Base-by-base conservation (phyloP, 2,113 vertebrate genomes). In the Rhinoderma darwinii region DNA sequence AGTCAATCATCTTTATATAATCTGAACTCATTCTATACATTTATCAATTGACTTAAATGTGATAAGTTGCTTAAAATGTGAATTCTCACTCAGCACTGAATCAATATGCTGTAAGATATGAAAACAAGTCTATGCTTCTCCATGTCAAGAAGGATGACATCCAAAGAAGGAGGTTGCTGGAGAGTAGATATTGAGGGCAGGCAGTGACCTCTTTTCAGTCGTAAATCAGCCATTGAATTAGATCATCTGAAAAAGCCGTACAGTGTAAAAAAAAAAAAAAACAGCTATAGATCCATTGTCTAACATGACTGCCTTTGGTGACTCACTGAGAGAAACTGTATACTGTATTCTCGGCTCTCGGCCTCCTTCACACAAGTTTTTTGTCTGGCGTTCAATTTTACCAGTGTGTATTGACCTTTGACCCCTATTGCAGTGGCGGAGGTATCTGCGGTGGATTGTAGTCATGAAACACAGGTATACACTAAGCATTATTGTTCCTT, bases 221-320 rank as follows among this genome's bases (percentile, higher is more conserved):
- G 56, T 93, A 93, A 93, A 94, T 94, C 93, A 88, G 90, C 89
- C 92, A 94, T 92, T 17, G 0, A 93, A 93, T 95, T 95, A 95
- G 93, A 94, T 93, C 91, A 91, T 92, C 91, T 92, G 91, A 91
- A 91, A 93, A 89, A 86, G 90, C 94, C 92, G 90, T 83, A 93
- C 91, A 73, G 39, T 70, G 44, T 80, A 78, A 27, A 86, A 17
- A 93, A 94, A 78, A 27, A 86, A 17, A 93, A 94, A 93, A 90
- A 90, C 90, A 89, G 91, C 93, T 94, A 94, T 89, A 92, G 91
- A 94, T 93, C 91, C 92, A 90, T 94, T 93, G 89, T 86, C 88
- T 27, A 88, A 91, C 91, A 89, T 88, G 89, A 90, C 75, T 92
- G 92, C 91, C 94, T 93, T 93, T 90, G 93, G 92, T 91, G 90